Percentiles rank a stretch among this genome's conserved stretches.
phyloP scores from a whole-genome alignment of 2,113 vertebrate genomes.

The Ceyx margarethae region DNA sequence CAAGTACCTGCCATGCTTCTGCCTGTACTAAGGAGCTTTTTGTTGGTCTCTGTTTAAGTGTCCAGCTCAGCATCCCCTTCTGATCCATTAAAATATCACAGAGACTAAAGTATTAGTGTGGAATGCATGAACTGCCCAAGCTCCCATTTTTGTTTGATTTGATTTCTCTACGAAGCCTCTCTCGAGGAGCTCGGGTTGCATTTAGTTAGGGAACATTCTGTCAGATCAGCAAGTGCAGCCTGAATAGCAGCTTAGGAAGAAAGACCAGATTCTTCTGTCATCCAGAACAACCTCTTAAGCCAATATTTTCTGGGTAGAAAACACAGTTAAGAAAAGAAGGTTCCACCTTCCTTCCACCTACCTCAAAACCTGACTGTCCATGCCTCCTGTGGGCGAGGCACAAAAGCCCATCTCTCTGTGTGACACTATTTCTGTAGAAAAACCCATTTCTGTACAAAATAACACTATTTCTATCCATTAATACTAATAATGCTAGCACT shows the following conservation, averaged over 20 bases:
- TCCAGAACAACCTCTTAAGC: background rate
- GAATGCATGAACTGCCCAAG: slow-evolving; percentile 44
- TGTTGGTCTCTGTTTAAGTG: slow-evolving; percentile 34
- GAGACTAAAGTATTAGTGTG: slow-evolving; percentile 50
- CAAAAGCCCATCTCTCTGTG: background rate
- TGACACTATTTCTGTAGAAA: background rate
- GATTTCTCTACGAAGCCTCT: slow-evolving; percentile 4
- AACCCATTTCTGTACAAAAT: background rate
- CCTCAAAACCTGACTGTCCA: background rate
- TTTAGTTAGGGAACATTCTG: slow-evolving; percentile 41
- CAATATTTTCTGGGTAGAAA: background rate
- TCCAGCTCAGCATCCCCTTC: slow-evolving; percentile 2
- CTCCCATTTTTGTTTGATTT: slow-evolving; percentile 46
- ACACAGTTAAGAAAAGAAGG: background rate
- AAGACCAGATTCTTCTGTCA: background rate
- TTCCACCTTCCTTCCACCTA: background rate
- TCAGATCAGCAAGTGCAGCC: slow-evolving; percentile 31
- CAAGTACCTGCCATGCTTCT: background rate
- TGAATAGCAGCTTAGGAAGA: slow-evolving; percentile 39
- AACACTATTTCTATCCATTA: background rate
- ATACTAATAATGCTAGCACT: background rate
- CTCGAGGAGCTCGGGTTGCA: slow-evolving; percentile 35
- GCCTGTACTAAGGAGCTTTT: background rate
- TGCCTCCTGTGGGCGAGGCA: background rate
- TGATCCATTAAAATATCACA: slow-evolving; percentile 42